Evolutionary conservation across 2,797 vertebrate genomes (phyloP).

Genomic region (Mallotus villosus): DNA sequence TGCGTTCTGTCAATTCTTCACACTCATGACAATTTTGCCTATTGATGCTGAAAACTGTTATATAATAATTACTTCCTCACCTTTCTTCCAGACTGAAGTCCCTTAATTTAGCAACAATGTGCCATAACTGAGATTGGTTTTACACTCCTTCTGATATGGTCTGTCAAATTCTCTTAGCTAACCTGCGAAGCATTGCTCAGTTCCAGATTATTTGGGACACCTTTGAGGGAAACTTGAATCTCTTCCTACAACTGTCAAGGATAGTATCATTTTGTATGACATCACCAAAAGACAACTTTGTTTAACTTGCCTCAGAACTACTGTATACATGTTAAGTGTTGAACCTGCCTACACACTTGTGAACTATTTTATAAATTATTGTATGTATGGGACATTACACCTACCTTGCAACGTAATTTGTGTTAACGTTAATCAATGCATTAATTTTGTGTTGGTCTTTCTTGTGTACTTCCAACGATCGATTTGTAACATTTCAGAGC

Average conservation of each 20-base stretch:
- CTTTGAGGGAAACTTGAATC: constrained; percentile 37
- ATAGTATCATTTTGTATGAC: neutral
- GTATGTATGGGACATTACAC: constrained; percentile 33
- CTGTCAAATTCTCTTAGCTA: constrained; percentile 1
- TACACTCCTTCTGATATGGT: neutral
- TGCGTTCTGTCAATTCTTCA: constrained; percentile 20
- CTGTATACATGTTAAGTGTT: neutral
- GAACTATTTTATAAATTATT: constrained; percentile 56
- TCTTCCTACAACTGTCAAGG: neutral
- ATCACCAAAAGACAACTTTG: neutral
- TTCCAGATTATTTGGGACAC: constrained; percentile 49
- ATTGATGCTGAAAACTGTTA: constrained; percentile 6
- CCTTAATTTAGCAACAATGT: constrained; percentile 7
- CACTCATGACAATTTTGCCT: constrained; percentile 1
- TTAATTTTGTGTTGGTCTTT: neutral
- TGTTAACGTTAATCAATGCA: constrained; percentile 22
- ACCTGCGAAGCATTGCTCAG: neutral
- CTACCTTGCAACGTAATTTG: constrained; percentile 5
- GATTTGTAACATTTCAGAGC: constrained; percentile 13
- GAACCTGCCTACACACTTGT: neutral
- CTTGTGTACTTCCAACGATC: constrained; percentile 14
- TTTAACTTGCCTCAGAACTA: neutral
- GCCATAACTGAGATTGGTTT: constrained; percentile 1
- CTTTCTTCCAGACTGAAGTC: neutral
- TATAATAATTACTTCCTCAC: neutral